phyloP scores from a whole-genome alignment of 23 tunicate genomes.

The Oikopleura vanhoeffeni region DNA sequence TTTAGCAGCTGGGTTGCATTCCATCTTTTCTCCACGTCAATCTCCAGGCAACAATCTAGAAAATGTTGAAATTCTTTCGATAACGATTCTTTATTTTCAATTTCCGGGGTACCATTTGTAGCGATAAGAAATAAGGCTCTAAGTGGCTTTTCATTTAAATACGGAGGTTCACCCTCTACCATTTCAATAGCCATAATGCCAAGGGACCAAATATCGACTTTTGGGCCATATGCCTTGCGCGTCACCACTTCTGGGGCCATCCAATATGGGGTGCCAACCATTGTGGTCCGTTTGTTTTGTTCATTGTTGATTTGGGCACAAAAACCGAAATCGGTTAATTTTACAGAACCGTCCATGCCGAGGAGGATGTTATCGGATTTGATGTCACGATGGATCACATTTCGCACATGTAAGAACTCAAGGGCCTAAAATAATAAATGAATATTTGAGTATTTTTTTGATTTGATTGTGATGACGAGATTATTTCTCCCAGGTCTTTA shows the following conservation, averaged over 20 bases:
- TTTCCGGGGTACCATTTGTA: constrained; percentile 93
- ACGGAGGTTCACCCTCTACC: constrained; percentile 96
- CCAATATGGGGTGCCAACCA: constrained; percentile 99
- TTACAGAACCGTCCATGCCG: constrained; percentile 44
- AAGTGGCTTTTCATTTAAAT: constrained; percentile 74
- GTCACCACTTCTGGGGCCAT: constrained; percentile 98
- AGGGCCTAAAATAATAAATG: constrained; percentile 24
- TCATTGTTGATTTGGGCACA: constrained; percentile 87
- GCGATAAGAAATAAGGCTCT: constrained; percentile 88
- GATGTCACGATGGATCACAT: constrained; percentile 82
- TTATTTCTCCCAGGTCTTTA: no score
- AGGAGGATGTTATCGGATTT: constrained; percentile 84
- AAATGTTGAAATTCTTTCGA: constrained; percentile 54
- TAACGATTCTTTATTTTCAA: constrained; percentile 62
- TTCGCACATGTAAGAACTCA: constrained; percentile 51
- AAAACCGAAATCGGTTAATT: constrained; percentile 88
- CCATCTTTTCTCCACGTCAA: constrained; percentile 79
- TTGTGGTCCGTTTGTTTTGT: constrained; percentile 67
- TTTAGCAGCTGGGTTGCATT: constrained; percentile 48
- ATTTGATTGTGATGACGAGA: no score
- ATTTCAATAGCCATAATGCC: constrained; percentile 95
- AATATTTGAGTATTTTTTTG: no score
- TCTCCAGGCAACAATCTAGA: constrained; percentile 73
- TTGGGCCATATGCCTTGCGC: constrained; percentile 82
- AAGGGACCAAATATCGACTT: constrained; percentile 97